Conservation (phyloP, 2,113 vertebrate species). For the Rhizomys pruinosus region DNA sequence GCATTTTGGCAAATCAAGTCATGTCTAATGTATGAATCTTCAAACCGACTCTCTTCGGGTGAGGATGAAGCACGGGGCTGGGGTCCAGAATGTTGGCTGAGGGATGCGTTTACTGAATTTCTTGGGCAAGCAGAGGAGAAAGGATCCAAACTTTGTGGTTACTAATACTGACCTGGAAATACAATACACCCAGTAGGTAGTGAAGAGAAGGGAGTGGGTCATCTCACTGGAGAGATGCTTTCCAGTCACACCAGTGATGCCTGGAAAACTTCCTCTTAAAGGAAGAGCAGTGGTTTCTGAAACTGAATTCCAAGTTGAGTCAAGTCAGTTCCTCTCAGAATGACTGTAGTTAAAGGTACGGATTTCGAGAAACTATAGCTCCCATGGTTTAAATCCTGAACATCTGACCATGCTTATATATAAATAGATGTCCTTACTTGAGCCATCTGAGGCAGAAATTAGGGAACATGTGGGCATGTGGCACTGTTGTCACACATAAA, state of each 20-base stretch:
- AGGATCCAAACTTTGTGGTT: slow-evolving; percentile 68
- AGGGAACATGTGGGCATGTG: fast-evolving
- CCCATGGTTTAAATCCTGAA: not conserved
- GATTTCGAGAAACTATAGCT: not conserved
- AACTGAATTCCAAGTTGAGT: slow-evolving; percentile 20
- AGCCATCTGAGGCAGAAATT: not conserved
- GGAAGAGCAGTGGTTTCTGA: slow-evolving; percentile 37
- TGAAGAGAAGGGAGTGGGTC: slow-evolving; percentile 71
- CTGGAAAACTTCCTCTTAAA: slow-evolving; percentile 64
- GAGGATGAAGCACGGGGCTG: slow-evolving; percentile 40
- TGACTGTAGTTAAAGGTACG: not conserved
- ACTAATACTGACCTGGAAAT: slow-evolving; percentile 83
- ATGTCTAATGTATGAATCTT: slow-evolving; percentile 56
- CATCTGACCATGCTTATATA: not conserved
- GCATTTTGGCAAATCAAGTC: slow-evolving; percentile 28
- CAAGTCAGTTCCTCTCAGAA: not conserved
- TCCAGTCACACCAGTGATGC: slow-evolving; percentile 74
- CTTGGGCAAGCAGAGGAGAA: slow-evolving; percentile 72
- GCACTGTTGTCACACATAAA: fast-evolving
- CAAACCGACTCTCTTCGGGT: not conserved
- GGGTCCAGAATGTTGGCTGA: slow-evolving; percentile 40
- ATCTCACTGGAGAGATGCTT: slow-evolving; percentile 54
- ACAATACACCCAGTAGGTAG: slow-evolving; percentile 54
- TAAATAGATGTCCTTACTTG: not conserved
- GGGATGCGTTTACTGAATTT: slow-evolving; percentile 73